Evolutionary conservation across 2,888 invertebrate genomes (phyloP), one percentile per base, ranked within the genome.

Genomic region (Tolmerus cingulatus): DNA sequence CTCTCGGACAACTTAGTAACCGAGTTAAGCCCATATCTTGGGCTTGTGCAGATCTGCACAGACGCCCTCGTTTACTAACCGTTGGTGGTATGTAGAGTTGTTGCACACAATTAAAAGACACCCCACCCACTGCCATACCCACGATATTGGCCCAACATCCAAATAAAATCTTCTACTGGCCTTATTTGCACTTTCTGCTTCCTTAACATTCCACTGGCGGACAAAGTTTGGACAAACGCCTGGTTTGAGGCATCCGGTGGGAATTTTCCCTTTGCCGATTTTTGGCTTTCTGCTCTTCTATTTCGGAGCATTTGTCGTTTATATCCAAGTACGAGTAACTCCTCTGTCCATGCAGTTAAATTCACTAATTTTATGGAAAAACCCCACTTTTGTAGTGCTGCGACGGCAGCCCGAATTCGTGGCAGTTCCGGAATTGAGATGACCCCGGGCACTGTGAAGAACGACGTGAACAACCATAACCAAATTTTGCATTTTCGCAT

Each of bases 1-100:
- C 78, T 37, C 37, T 43, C n/a, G 78, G 78, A 23, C 43, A 78
- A 78, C 78, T 37, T 78, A 78, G 78, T 40, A 78, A 78, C 78
- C 78, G 40, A 23, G 40, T 43, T 78, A 40, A 78, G 23, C 78
- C n/a, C 19, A 78, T 78, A 78, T 43, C 78, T 43, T n/a, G 78
- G n/a, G 23, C 43, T 43, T 78, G 23, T 40, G 23, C 78, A 78
- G 43, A 43, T 37, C 78, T 40, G 9, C 40, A 46, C 78, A 43
- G 37, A 43, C 78, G 43, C 46, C 43, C 19, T 16, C 19, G 43
- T 14, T 51, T 19, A 23, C 66, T 27, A 8, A 19, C 12, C 66
- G 2, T 46, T 46, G 43, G 43, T 9, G 27, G 23, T 66, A 7
- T 66, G 27, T 66, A 2, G 66, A 27, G 27, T 66, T 77, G 77